Percentiles rank a stretch among this genome's conserved stretches.
phyloP scores from a whole-genome alignment of 2,888 invertebrate genomes.

The Beris morrisii region DNA sequence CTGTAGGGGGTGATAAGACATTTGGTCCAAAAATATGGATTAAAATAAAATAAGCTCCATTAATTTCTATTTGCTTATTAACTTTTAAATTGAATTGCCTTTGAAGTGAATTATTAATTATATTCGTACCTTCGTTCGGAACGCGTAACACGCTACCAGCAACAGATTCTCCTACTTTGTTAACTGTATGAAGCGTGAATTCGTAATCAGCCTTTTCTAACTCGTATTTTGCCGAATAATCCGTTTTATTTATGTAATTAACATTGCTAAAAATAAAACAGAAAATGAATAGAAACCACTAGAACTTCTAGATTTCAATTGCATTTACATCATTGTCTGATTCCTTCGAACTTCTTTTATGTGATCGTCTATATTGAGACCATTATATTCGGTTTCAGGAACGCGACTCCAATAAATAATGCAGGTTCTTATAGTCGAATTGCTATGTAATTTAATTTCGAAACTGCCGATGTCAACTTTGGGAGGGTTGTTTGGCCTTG shows the following conservation, averaged over 20 bases:
- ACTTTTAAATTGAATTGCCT: too few relatives aligned
- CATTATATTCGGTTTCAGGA: constrained; percentile 69
- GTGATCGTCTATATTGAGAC: constrained; percentile 71
- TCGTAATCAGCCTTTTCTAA: constrained; percentile 33
- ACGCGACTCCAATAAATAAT: constrained; percentile 81
- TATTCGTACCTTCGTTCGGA: constrained; percentile 48
- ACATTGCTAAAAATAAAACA: constrained; percentile 51
- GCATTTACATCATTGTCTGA: constrained; percentile 43
- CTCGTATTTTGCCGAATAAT: constrained; percentile 33
- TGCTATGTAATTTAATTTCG: constrained; percentile 63
- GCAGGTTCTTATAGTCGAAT: constrained; percentile 52
- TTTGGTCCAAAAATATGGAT: too few relatives aligned
- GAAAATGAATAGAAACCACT: constrained; percentile 63
- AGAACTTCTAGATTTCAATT: constrained; percentile 12
- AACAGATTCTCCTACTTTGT: constrained; percentile 11
- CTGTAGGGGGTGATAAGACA: too few relatives aligned
- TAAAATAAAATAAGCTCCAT: too few relatives aligned
- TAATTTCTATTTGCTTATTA: too few relatives aligned
- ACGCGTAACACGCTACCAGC: constrained; percentile 4
- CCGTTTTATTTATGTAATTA: not conserved
- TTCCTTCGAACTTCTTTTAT: constrained; percentile 55
- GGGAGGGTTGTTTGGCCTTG: constrained; percentile 68
- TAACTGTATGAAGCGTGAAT: constrained; percentile 63
- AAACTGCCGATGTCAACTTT: constrained; percentile 74
- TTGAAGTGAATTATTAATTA: constrained; percentile 51